Percentiles rank a stretch among this genome's conserved stretches.
These are phyloP conservation scores for Hylaeus anthracinus DNA, from an alignment of 1,140 invertebrate genomes.

Conservation along the genomic window DNA sequence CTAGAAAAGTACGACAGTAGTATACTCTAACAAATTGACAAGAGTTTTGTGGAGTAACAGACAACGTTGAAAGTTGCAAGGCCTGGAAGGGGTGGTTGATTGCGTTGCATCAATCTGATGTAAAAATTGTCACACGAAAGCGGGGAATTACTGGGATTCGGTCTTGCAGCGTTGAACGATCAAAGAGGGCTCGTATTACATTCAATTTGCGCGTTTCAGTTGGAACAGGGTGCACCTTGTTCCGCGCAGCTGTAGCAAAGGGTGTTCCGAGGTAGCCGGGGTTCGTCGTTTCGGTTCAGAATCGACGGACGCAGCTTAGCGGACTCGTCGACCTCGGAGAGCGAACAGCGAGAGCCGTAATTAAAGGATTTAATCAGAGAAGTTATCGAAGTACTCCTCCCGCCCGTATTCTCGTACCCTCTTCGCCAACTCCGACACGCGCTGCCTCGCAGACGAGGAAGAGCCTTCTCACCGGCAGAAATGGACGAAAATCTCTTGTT, in stretches of 20 bases:
- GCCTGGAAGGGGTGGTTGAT: no score
- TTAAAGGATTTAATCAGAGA: slow-evolving; percentile 71
- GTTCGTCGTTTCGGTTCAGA: slow-evolving; percentile 12
- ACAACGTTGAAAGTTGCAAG: no score
- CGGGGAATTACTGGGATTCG: no score
- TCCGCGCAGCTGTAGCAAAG: not conserved
- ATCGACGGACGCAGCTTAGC: slow-evolving; percentile 26
- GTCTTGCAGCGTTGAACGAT: no score
- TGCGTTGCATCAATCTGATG: no score
- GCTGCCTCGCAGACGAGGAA: slow-evolving; percentile 24
- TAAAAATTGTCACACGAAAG: no score
- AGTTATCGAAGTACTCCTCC: slow-evolving; percentile 64
- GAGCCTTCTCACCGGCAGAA: not conserved
- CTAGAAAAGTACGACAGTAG: no score
- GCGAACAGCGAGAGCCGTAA: slow-evolving; percentile 57
- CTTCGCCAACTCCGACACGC: not conserved
- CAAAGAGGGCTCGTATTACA: not conserved
- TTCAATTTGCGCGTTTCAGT: not conserved
- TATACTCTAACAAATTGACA: no score
- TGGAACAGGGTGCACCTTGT: not conserved
- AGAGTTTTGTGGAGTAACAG: no score
- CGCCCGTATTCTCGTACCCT: slow-evolving; percentile 4
- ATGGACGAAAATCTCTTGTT: no score
- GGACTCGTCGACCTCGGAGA: not conserved
- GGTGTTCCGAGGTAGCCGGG: slow-evolving; percentile 4